Evolutionary conservation across 2,113 vertebrate genomes (phyloP), one percentile per base, ranked within the genome.

Genomic region (Ceuthmochares aereus): DNA sequence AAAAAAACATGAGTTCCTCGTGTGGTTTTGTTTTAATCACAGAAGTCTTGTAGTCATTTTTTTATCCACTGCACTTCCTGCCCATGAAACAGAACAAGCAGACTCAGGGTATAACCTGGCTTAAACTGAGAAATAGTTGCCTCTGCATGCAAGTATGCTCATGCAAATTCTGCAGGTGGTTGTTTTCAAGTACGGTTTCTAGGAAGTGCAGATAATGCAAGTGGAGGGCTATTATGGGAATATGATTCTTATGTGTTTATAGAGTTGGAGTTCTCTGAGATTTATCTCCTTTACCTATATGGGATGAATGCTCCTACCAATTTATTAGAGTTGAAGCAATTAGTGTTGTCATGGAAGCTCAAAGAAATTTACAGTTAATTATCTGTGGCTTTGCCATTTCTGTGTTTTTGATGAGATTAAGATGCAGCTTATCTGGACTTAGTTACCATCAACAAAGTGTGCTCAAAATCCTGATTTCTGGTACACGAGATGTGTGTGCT

Each of bases 71-170:
- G 23, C 14, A 12, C 34, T 94, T 89, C 8, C 43, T 88, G 51
- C 45, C 36, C 32, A 14, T 80, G 76, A 49, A 96, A 69, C 12
- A 51, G 36, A 45, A 60, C 7, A 47, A 62, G n/a, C 12, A 73
- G 75, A 54, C 0, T 0, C 27, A 37, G 22, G 3, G 9, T 64
- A n/a, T 75, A 67, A 54, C 49, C n/a, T 83, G n/a, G 6, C 12
- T 73, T 43, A 68, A 72, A 68, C 17, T 37, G 27, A 60, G 54
- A 30, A 45, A 16, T n/a, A 14, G 18, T 76, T 82, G 43, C 68
- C 16, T 47, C 66, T 76, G n/a, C 12, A 6, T 68, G n/a, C 40
- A 64, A 54, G 77, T 66, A 27, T 5, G 1, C 16, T 7, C 7
- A 2, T 55, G 20, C 10, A 54, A 27, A 55, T 72, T 84, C 60